Evolutionary conservation across 2,113 vertebrate species (phyloP).

Genomic region (Paraplagusia blochii): DNA sequence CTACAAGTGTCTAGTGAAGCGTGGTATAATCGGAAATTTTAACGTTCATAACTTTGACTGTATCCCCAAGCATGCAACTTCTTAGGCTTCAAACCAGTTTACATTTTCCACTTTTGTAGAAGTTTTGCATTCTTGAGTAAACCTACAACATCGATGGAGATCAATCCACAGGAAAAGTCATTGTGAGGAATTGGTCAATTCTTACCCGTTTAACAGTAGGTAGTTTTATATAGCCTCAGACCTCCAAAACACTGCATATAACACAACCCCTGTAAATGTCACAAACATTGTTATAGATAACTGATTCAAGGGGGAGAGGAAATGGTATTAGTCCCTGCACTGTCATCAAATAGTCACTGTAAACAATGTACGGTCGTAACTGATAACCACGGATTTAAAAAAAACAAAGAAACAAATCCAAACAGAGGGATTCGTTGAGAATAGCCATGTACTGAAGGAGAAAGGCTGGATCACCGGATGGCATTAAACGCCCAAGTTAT

Average conservation of each 20-base stretch:
- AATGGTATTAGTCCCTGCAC: slow-evolving; percentile 3
- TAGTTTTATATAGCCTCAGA: slow-evolving; percentile 84
- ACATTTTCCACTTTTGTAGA: background rate
- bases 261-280: slow-evolving; percentile 74
- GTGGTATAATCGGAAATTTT: too few relatives aligned
- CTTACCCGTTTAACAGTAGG: slow-evolving; percentile 86
- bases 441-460: background rate
- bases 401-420: background rate
- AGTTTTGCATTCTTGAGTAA: slow-evolving; percentile 6
- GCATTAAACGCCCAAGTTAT: slow-evolving; percentile 27
- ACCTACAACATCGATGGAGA: slow-evolving; percentile 26
- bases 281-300: slow-evolving; percentile 58
- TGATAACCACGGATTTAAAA: background rate
- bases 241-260: slow-evolving; percentile 77
- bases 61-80: slow-evolving; percentile 51
- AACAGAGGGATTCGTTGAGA: background rate
- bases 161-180: slow-evolving; percentile 72
- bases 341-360: slow-evolving; percentile 17
- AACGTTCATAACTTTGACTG: background rate
- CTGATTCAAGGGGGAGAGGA: slow-evolving; percentile 23
- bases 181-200: slow-evolving; percentile 82
- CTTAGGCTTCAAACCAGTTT: slow-evolving; percentile 22
- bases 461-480: background rate
- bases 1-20: too few relatives aligned
- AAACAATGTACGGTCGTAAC: slow-evolving; percentile 8